A percentile compares a stretch with the other conserved stretches of the same genome.
These are phyloP conservation scores for Gyps fulvus DNA, from an alignment of 2,113 vertebrate genomes.

Conservation along the genomic window DNA sequence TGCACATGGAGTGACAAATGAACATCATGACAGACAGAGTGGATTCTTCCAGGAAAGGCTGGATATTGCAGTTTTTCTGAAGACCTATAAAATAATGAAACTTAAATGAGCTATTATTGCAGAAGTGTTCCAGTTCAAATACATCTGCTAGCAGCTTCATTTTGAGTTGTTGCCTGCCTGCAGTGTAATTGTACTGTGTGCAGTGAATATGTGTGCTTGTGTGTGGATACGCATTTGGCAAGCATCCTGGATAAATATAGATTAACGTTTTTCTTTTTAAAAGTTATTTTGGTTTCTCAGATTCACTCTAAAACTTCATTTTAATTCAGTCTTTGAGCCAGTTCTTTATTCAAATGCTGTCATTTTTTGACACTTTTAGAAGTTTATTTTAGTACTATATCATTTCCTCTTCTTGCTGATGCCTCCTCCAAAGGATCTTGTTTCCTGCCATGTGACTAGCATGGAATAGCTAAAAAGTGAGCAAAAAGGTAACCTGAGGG, in stretches of 20 bases:
- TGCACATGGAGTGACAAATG: background rate
- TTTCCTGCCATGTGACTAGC: background rate
- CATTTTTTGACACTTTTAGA: background rate
- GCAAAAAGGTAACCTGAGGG: background rate
- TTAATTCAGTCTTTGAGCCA: background rate
- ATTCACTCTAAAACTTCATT: conserved; percentile 6
- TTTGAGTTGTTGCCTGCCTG: background rate
- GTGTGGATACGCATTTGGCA: background rate
- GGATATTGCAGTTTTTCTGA: background rate
- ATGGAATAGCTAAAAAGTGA: background rate
- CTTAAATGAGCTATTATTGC: background rate
- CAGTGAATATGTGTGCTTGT: background rate
- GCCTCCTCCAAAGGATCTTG: background rate
- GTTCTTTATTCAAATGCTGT: conserved; percentile 18
- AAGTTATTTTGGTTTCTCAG: conserved; percentile 28
- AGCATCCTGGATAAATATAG: conserved; percentile 12
- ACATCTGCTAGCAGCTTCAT: background rate
- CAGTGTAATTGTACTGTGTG: background rate
- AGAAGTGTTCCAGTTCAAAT: background rate
- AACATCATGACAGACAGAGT: background rate
- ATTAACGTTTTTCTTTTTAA: conserved; percentile 8
- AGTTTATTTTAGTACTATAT: conserved; percentile 31
- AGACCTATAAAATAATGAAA: background rate
- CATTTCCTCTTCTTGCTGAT: conserved; percentile 6
- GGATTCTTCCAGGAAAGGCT: background rate